Evolutionary conservation across 1,140 invertebrate species (phyloP).

Genomic region (Drosophila busckii): DNA sequence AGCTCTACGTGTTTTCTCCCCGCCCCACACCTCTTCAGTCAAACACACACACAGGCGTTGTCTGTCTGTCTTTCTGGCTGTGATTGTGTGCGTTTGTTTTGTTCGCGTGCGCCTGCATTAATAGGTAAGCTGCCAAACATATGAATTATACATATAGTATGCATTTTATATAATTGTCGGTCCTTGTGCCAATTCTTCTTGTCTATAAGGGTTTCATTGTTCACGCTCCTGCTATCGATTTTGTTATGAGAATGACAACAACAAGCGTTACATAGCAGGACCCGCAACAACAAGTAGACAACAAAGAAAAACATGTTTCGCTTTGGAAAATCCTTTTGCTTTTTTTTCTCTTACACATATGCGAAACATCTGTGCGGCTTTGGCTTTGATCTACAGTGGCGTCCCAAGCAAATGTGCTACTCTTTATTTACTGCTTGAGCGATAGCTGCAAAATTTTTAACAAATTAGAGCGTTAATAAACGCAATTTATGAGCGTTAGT

Average conservation of each 20-base stretch:
- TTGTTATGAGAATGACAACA: conserved; percentile 33
- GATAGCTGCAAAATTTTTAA: too few species aligned
- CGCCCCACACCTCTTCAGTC: background rate
- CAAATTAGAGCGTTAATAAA: too few species aligned
- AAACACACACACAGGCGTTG: conserved; percentile 27
- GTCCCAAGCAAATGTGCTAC: background rate
- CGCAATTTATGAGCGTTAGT: too few species aligned
- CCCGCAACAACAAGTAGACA: conserved; percentile 26
- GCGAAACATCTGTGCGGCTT: conserved; percentile 41
- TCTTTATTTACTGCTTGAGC: too few species aligned
- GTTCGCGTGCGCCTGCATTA: too few species aligned
- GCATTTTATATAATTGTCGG: too few species aligned
- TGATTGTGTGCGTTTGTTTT: background rate
- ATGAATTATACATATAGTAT: too few species aligned
- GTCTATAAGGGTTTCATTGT: background rate
- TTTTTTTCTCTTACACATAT: conserved; percentile 40
- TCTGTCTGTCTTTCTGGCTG: conserved; percentile 8
- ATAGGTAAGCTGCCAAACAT: too few species aligned
- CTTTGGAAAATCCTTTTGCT: too few species aligned
- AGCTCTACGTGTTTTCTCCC: conserved; percentile 45
- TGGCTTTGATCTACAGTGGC: conserved; percentile 31
- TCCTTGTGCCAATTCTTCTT: too few species aligned
- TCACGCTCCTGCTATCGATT: conserved; percentile 48
- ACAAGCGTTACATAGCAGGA: conserved; percentile 10
- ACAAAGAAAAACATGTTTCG: too few species aligned